Percentiles rank a stretch among this genome's conserved stretches.
These are phyloP conservation scores for Brachypodius melanocephalos DNA, from an alignment of 2,113 vertebrate genomes.

Conservation along the genomic window DNA sequence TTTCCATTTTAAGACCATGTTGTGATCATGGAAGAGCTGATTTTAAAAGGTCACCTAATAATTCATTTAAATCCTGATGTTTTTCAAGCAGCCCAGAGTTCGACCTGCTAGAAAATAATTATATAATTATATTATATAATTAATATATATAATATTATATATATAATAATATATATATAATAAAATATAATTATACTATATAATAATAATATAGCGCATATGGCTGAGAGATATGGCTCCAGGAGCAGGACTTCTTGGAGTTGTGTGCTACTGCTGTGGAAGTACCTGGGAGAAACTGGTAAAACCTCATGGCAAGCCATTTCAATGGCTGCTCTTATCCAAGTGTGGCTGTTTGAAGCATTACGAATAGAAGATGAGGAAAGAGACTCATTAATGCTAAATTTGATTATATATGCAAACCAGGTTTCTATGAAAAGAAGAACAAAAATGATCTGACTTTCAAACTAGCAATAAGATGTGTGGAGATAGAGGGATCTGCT, in stretches of 20 bases:
- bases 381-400: constrained; percentile 46
- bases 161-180: too few species aligned
- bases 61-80: not conserved
- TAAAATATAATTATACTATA: too few species aligned
- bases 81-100: not conserved
- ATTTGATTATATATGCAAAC: constrained; percentile 56
- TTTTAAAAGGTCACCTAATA: not conserved
- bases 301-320: not conserved
- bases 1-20: not conserved
- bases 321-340: not conserved
- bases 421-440: constrained; percentile 36
- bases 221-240: not conserved
- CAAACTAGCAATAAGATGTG: constrained; percentile 27
- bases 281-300: not conserved
- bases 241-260: not conserved
- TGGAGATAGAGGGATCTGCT: not conserved
- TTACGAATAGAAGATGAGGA: constrained; percentile 20
- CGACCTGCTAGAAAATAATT: not conserved
- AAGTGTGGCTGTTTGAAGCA: not conserved
- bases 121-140: too few species aligned
- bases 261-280: not conserved
- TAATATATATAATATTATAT: too few species aligned
- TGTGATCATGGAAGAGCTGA: not conserved
- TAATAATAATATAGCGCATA: too few species aligned
- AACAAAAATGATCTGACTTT: constrained; percentile 61